A percentile compares a stretch with the other conserved stretches of the same genome.
Conservation (phyloP, 35 echinoderm and acorn worm genomes). For the Hemicentrotus pulcherrimus region DNA sequence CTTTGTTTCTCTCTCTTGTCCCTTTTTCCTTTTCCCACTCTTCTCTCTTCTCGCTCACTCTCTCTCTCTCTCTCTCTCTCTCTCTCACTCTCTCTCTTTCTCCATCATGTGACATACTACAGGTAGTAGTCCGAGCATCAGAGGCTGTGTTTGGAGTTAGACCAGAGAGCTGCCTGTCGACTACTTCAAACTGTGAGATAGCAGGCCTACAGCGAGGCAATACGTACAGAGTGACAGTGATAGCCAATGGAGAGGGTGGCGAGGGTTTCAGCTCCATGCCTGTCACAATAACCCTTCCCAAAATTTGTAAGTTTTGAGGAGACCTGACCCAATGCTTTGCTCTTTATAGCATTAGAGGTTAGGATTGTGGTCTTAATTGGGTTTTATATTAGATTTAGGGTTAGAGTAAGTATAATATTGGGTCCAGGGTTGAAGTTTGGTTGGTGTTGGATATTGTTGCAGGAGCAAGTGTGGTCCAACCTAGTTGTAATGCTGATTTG, state of each 20-base stretch:
- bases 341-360: too few species aligned
- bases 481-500: too few species aligned
- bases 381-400: too few species aligned
- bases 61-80: not conserved
- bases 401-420: too few species aligned
- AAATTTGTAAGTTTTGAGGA: not conserved
- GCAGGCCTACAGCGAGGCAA: not conserved
- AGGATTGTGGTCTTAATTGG: too few species aligned
- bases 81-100: not conserved
- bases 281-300: not conserved
- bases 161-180: slow-evolving; percentile 25
- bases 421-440: too few species aligned
- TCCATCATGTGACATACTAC: not conserved
- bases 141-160: not conserved
- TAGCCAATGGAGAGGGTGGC: slow-evolving; percentile 21
- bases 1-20: not conserved
- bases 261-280: slow-evolving; percentile 32
- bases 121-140: not conserved
- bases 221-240: not conserved
- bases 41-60: not conserved
- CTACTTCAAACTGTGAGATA: not conserved
- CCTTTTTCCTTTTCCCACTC: not conserved
- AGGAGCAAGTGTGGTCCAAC: too few species aligned
- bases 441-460: too few species aligned
- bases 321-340: too few species aligned